A percentile compares a stretch with the other conserved stretches of the same genome.
Conservation (phyloP, 2,113 vertebrate species). For the Colistium nudipinnis region DNA sequence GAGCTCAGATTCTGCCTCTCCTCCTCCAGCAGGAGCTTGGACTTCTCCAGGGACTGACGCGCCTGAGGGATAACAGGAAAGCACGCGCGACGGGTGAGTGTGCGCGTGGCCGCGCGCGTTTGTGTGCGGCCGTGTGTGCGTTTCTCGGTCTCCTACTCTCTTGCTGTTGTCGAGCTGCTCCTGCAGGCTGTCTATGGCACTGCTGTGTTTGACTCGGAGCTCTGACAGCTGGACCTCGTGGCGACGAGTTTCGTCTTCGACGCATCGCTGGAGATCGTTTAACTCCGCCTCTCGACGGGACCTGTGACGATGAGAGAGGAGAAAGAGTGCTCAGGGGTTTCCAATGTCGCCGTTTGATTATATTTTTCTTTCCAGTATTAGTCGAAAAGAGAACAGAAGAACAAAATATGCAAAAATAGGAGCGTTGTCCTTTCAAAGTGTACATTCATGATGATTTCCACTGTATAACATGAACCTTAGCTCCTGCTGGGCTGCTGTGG, state of each 20-base stretch:
- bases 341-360: neutral
- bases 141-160: slow-evolving; percentile 75
- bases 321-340: neutral
- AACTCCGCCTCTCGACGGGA: slow-evolving; percentile 90
- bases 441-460: neutral
- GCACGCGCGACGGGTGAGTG: neutral
- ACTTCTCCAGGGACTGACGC: slow-evolving; percentile 86
- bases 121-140: accelerated
- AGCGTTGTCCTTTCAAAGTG: neutral
- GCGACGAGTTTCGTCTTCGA: slow-evolving; percentile 86
- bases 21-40: slow-evolving; percentile 83
- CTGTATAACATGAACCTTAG: slow-evolving; percentile 78
- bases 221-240: slow-evolving; percentile 88
- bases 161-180: slow-evolving; percentile 91
- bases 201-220: slow-evolving; percentile 85
- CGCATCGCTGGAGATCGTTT: slow-evolving; percentile 85
- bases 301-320: slow-evolving; percentile 61
- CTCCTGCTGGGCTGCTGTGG: slow-evolving; percentile 91
- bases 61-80: slow-evolving; percentile 62
- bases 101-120: neutral
- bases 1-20: slow-evolving; percentile 80
- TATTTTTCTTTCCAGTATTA: neutral
- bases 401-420: no score
- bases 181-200: slow-evolving; percentile 83
- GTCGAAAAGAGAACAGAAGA: neutral